These are phyloP conservation scores for Melipona beecheii DNA, from an alignment of 2,888 invertebrate genomes.

Conservation along the genomic window DNA sequence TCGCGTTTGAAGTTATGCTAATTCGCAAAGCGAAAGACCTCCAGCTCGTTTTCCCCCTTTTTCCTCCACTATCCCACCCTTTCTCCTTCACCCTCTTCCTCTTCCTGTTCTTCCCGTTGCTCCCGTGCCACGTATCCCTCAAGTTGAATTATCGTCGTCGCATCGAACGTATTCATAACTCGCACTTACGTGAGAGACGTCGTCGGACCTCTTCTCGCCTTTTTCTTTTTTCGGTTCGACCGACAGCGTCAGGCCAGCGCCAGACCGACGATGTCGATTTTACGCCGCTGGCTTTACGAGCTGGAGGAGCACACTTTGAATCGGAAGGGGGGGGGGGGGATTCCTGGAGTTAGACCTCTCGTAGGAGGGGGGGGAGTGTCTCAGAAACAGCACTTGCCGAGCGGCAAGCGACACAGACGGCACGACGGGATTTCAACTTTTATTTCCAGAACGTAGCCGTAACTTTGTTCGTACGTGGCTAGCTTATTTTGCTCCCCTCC, in stretches of 20 bases:
- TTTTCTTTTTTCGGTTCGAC: constrained; percentile 70
- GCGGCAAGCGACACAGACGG: constrained; percentile 43
- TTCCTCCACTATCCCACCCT: constrained; percentile 10
- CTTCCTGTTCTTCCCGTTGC: constrained; percentile 2
- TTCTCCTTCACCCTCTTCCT: not conserved
- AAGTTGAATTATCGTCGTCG: constrained; percentile 67
- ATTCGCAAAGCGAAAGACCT: constrained; percentile 67
- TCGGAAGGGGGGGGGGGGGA: no score
- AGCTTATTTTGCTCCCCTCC: constrained; percentile 53
- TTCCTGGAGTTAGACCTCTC: constrained; percentile 60
- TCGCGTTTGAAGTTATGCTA: constrained; percentile 80
- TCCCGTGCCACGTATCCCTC: constrained; percentile 13
- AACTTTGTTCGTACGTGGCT: constrained; percentile 62
- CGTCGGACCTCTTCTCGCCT: constrained; percentile 64
- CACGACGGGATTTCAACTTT: constrained; percentile 64
- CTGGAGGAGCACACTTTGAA: constrained; percentile 77
- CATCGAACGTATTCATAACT: constrained; percentile 81
- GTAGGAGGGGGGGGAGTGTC: constrained; percentile 29
- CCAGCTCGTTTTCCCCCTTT: constrained; percentile 20
- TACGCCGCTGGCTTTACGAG: constrained; percentile 79
- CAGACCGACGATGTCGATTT: constrained; percentile 77
- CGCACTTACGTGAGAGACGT: constrained; percentile 74
- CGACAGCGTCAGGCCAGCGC: constrained; percentile 70
- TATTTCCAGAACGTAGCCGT: constrained; percentile 53
- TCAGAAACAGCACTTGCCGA: constrained; percentile 49